Evolutionary conservation across 2,888 invertebrate genomes (phyloP), one percentile per base, ranked within the genome.

Genomic region (Eristalinus aeneus): DNA sequence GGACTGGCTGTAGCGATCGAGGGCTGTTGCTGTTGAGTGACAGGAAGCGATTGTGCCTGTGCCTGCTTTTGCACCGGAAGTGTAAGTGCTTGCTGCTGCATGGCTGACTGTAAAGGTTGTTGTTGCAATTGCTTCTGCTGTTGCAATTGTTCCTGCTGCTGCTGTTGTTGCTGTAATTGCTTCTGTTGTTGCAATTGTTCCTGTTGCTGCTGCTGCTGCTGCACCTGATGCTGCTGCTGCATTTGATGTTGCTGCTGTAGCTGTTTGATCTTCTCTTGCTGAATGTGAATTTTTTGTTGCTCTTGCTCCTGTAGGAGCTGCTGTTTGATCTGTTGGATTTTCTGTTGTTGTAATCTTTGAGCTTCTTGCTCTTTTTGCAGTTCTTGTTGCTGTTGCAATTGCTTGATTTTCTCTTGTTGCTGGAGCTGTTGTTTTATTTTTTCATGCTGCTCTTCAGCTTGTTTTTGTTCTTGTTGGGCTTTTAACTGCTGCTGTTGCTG

Each of bases 381-480:
- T 46, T 89, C 89, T 54, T 88, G 78, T 75, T 89, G 91, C 67
- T 89, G 90, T 89, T 88, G 93, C 88, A 92, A 92, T 79, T 92
- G 93, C 20, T 56, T 76, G 69, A 16, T 89, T 75, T 31, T 88
- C 75, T 56, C 89, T 88, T 67, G 89, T 89, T 16, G 89, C 88
- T 20, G 46, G 16, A 46, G 46, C 8, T 39, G 39, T 12, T 46
- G 46, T 16, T 73, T 72, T 67, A 89, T 89, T 68, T 90, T 91
- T 69, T 88, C 88, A 61, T 90, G 88, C 39, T 90, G 90, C 6
- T 90, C 93, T 63, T 92, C 91, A 34, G 90, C 90, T 36, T 90
- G 89, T 75, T 90, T 90, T 27, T 78, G 36, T 53, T 84, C 77
- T 20, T 87, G 86, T 31, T 84, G 83, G 22, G 82, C 88, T 36